Conservation (phyloP, 2,888 invertebrate genomes). For the Furcula furcula region DNA sequence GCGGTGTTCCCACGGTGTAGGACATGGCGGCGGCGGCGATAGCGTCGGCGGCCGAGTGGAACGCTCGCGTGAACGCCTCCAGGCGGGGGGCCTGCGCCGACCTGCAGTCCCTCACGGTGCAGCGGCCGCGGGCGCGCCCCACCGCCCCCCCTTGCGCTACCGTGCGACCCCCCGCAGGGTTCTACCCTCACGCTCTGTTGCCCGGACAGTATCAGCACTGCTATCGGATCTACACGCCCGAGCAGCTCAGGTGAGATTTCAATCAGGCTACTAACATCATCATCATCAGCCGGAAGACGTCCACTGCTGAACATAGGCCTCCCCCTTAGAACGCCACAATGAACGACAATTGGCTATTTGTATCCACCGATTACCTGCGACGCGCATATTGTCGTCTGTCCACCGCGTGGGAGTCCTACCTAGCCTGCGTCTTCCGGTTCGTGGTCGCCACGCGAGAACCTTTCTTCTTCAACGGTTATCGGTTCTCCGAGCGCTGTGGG, state of each 20-base stretch:
- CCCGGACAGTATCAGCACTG: constrained; percentile 98
- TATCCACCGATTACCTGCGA: no score
- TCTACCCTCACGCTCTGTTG: constrained; percentile 96
- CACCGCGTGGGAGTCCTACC: no score
- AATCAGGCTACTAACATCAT: no score
- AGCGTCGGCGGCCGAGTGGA: constrained; percentile 94
- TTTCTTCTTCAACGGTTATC: no score
- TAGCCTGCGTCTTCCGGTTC: no score
- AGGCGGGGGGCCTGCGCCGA: constrained; percentile 92
- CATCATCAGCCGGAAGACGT: no score
- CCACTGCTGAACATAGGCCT: no score
- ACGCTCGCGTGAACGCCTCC: constrained; percentile 90
- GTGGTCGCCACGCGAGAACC: no score
- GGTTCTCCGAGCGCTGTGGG: no score
- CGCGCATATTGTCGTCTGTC: no score
- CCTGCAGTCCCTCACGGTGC: constrained; percentile 94
- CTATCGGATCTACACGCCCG: constrained; percentile 89
- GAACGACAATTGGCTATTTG: no score
- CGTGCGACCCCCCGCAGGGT: constrained; percentile 75
- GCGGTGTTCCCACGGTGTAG: constrained; percentile 38
- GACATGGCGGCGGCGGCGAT: constrained; percentile 92
- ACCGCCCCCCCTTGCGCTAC: constrained; percentile 29
- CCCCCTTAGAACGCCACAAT: no score
- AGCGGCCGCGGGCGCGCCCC: constrained; percentile 72
- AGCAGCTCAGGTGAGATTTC: constrained; percentile 90